Percentiles rank a stretch among this genome's conserved stretches.
These are phyloP conservation scores for Adrianichthys oophorus DNA, from an alignment of 2,797 vertebrate species.

Conservation along the genomic window DNA sequence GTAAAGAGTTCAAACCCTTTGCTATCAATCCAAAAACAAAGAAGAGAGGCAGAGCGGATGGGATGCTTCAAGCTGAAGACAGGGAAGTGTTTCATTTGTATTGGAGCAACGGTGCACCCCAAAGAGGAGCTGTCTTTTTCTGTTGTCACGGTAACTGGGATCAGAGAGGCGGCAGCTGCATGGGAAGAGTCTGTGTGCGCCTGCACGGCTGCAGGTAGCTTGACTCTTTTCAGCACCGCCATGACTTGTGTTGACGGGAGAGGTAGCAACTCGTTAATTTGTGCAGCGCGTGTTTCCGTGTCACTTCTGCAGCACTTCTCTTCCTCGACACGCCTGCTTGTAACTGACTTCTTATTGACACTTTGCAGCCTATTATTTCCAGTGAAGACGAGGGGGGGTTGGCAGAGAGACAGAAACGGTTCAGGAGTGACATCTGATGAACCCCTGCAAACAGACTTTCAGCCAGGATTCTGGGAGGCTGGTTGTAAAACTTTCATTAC, in stretches of 20 bases:
- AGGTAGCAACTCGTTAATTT: conserved; percentile 54
- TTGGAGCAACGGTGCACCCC: conserved; percentile 20
- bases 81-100: conserved; percentile 12
- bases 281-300: conserved; percentile 27
- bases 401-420: conserved; percentile 20
- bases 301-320: conserved; percentile 41
- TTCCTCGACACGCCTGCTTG: conserved; percentile 19
- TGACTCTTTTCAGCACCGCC: conserved; percentile 26
- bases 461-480: not conserved
- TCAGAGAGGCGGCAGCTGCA: conserved; percentile 5
- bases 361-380: conserved; percentile 40
- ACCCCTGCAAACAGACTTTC: conserved; percentile 3
- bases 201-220: conserved; percentile 30
- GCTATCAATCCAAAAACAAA: too few relatives aligned
- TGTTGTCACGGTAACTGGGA: conserved; percentile 72
- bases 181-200: not conserved
- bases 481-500: not conserved
- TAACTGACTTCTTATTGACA: conserved; percentile 29
- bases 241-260: conserved; percentile 37
- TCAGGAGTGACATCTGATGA: conserved; percentile 15
- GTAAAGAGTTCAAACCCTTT: too few relatives aligned
- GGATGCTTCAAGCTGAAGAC: conserved; percentile 8
- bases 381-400: conserved; percentile 23
- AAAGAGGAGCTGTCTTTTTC: conserved; percentile 33
- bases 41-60: not conserved